A percentile compares a stretch with the other conserved stretches of the same genome.
phyloP scores from a whole-genome alignment of 2,888 invertebrate genomes.

The Agrotis clavis region DNA sequence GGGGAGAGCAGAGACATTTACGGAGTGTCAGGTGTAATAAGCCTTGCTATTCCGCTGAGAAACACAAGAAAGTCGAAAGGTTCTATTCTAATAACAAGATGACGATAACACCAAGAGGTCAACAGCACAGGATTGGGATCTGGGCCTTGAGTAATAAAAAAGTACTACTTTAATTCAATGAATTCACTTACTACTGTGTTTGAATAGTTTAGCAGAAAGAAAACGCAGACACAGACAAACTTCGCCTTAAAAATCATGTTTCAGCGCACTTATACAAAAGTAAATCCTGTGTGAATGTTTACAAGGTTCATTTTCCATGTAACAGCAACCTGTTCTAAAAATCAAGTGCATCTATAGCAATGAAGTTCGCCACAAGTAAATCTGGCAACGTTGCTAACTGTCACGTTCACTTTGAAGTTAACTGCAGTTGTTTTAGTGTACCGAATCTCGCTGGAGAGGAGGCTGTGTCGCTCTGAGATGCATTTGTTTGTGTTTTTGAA shows the following conservation, averaged over 20 bases:
- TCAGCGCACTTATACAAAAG: slow-evolving; percentile 12
- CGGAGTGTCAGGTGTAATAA: too few relatives aligned
- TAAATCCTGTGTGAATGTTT: accelerated
- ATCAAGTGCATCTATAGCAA: slow-evolving; percentile 73
- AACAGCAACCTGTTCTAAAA: slow-evolving; percentile 56
- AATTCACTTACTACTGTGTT: neutral
- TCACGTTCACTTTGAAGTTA: slow-evolving; percentile 79
- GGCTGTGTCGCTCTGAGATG: slow-evolving; percentile 74
- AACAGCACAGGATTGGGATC: too few relatives aligned
- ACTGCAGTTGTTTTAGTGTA: slow-evolving; percentile 76
- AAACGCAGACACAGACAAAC: slow-evolving; percentile 2
- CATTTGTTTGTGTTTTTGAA: slow-evolving; percentile 66
- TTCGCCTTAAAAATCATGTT: slow-evolving; percentile 69
- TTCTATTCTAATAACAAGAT: too few relatives aligned
- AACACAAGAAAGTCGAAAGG: too few relatives aligned
- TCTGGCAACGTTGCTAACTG: slow-evolving; percentile 82
- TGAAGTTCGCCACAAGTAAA: slow-evolving; percentile 78
- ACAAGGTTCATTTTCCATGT: slow-evolving; percentile 60
- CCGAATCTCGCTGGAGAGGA: slow-evolving; percentile 63
- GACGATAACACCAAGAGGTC: too few relatives aligned
- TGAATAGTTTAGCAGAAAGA: neutral
- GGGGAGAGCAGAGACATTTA: too few relatives aligned
- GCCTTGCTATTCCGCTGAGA: too few relatives aligned
- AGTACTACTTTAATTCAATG: neutral
- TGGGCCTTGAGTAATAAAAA: neutral